Evolutionary conservation across 2,888 invertebrate species (phyloP), one percentile per base, ranked within the genome.

Genomic region (Drosophila basisetae): DNA sequence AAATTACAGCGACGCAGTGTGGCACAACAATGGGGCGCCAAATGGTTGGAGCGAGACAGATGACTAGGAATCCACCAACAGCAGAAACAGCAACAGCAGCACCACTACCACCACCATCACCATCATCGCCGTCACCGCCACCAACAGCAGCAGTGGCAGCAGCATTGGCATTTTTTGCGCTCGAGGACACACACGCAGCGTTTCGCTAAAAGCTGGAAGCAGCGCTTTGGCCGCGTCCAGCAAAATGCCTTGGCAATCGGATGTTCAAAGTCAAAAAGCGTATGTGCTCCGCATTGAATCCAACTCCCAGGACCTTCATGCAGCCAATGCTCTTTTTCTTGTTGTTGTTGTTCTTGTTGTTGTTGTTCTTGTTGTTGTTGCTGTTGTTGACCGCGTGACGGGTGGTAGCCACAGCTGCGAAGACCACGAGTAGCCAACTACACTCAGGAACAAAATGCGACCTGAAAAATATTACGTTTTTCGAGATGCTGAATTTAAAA

Each of bases 191-290:
- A 83, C 75, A 76, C 73, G 56, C 73, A 56, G 39, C 39, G 9
- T 30, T n/a, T 56, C 37, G 58, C 70, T 11, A 41, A 41, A 31
- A 58, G 25, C 30, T 30, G 28, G 13, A 18, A 60, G 64, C 56
- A 41, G 50, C 47, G 59, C 31, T 39, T 47, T 61, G 31, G 60
- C 33, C 60, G 62, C 49, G 41, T 58, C 47, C 54, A 30, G 58
- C 59, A 75, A 78, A 89, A 87, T 87, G 88, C 80, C 81, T 78
- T 74, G 77, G 85, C 91, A 89, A 89, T 87, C 88, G 88, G 87
- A 90, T 84, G 87, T 89, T 87, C 88, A 87, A 90, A 87, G 88
- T 87, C 91, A 77, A 87, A 90, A 86, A 86, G 82, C 89, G 87
- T 86, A 84, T 90, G 90, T 86, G 90, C 80, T 69, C 64, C 52